Conservation (phyloP, 2,797 vertebrate genomes). For the Linurgus olivaceus region DNA sequence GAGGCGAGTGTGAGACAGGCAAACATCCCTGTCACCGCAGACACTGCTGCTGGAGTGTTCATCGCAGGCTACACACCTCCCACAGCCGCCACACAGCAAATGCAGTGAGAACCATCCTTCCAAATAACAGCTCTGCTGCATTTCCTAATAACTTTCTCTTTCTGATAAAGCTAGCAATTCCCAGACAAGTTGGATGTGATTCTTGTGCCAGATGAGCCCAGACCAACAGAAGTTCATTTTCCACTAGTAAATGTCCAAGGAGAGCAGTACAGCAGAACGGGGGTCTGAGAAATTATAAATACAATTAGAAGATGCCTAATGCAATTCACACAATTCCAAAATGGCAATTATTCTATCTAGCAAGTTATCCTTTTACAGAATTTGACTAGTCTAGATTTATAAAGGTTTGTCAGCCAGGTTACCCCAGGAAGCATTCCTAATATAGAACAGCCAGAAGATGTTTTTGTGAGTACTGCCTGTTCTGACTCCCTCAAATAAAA, state of each 20-base stretch:
- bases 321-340: neutral
- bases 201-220: neutral
- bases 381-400: neutral
- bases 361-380: neutral
- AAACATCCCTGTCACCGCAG: neutral
- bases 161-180: neutral
- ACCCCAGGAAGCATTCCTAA: neutral
- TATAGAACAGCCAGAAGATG: neutral
- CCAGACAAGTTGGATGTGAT: accelerated
- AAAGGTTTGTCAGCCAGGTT: neutral
- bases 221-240: neutral
- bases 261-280: neutral
- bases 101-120: accelerated
- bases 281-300: neutral
- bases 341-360: neutral
- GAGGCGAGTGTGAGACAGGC: accelerated
- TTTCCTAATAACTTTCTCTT: neutral
- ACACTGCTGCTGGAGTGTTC: neutral
- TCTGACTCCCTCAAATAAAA: neutral
- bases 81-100: neutral
- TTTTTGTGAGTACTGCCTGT: neutral
- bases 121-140: neutral
- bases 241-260: neutral
- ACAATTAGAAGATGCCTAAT: neutral
- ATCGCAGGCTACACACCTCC: neutral